Conservation (phyloP, 1,140 invertebrate genomes). For the Hycleus cichorii region DNA sequence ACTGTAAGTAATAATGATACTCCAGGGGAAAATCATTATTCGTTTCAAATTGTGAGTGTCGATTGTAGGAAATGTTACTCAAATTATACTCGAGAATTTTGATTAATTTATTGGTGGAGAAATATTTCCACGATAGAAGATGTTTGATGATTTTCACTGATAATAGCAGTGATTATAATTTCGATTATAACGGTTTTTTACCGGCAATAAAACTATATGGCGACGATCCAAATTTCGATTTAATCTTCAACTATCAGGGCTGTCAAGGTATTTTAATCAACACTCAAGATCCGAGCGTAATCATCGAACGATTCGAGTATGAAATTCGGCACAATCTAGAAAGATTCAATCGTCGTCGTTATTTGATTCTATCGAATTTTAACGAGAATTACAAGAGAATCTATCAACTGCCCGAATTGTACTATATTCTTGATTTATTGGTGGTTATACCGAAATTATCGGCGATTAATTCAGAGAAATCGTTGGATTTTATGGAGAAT, state of each 20-base stretch:
- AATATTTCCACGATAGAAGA: constrained; percentile 19
- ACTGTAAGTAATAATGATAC: neutral
- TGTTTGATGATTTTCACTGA: constrained; percentile 26
- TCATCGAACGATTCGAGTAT: constrained; percentile 23
- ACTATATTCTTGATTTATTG: constrained; percentile 23
- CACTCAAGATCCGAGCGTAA: constrained; percentile 2
- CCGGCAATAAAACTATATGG: constrained; percentile 11
- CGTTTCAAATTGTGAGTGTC: neutral
- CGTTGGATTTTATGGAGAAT: neutral
- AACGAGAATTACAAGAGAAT: constrained; percentile 15
- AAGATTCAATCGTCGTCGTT: constrained; percentile 29
- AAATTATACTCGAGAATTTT: neutral
- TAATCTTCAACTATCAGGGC: constrained; percentile 24
- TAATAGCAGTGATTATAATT: constrained; percentile 4
- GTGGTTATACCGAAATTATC: constrained; percentile 2
- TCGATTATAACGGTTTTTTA: constrained; percentile 14
- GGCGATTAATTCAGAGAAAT: neutral
- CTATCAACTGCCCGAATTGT: constrained; percentile 17
- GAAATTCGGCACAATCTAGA: constrained; percentile 20
- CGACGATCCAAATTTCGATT: constrained; percentile 1
- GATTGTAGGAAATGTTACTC: neutral
- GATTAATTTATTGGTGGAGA: constrained; percentile 19
- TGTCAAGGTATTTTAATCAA: constrained; percentile 29
- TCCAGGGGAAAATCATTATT: neutral
- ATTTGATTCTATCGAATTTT: constrained; percentile 18